Evolutionary conservation across 2,888 invertebrate species (phyloP).

Genomic region (Sinopyrophorus schimmeli): DNA sequence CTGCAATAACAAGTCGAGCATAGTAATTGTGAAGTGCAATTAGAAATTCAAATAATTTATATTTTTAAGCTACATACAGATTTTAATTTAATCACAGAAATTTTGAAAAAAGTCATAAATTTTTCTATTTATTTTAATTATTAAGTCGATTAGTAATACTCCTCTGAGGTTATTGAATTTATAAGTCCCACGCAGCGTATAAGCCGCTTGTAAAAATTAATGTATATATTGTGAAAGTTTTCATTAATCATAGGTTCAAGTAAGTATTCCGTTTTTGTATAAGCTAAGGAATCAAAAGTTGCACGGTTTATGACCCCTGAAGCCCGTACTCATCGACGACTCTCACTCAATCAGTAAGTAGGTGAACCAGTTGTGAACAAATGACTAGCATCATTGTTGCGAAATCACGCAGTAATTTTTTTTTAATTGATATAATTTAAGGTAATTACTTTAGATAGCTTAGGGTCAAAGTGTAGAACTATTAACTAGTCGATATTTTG

Average conservation of each 20-base stretch:
- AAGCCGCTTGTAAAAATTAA: constrained; percentile 2
- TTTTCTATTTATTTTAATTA: no score
- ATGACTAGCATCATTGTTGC: constrained; percentile 41
- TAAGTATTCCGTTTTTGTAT: no score
- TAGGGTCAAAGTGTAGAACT: constrained; percentile 12
- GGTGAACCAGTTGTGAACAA: constrained; percentile 42
- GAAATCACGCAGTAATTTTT: constrained; percentile 34
- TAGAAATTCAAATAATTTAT: no score
- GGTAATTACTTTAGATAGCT: constrained; percentile 18
- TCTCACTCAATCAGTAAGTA: constrained; percentile 44
- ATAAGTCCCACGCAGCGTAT: background rate
- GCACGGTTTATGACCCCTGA: constrained; percentile 15
- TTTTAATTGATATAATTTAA: constrained; percentile 34
- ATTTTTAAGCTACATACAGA: no score
- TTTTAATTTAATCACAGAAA: no score
- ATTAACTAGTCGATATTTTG: constrained; percentile 2
- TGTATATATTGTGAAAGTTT: constrained; percentile 5
- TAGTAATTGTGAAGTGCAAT: no score
- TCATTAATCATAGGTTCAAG: no score
- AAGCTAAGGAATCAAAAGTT: constrained; percentile 1
- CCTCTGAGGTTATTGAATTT: no score
- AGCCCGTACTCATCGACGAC: constrained; percentile 33
- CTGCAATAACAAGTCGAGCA: no score
- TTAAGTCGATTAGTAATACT: no score
- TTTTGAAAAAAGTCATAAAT: no score